Evolutionary conservation across 1,140 invertebrate species (phyloP).

Genomic region (Drosophila ambigua): DNA sequence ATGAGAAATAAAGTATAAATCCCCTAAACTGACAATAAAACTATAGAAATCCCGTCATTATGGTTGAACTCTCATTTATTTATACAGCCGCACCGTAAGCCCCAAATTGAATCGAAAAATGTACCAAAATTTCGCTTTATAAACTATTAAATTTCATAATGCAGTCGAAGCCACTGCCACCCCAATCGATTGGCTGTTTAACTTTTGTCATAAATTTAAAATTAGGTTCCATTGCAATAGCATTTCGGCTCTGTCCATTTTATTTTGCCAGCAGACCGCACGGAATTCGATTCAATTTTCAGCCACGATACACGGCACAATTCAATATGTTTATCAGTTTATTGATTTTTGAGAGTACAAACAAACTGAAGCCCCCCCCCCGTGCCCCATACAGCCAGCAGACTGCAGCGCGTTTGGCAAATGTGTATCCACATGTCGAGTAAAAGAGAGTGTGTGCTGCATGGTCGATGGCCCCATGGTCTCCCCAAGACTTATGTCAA

Average conservation of each 20-base stretch:
- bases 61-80: not conserved
- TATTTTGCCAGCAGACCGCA: conserved; percentile 23
- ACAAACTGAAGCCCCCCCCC: conserved; percentile 33
- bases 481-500: conserved; percentile 68
- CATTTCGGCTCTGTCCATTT: conserved; percentile 7
- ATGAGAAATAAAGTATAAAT: too few relatives aligned
- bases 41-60: not conserved
- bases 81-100: not conserved
- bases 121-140: conserved; percentile 2
- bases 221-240: conserved; percentile 32
- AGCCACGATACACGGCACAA: conserved; percentile 37
- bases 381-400: not conserved
- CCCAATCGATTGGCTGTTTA: conserved; percentile 14
- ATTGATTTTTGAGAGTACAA: conserved; percentile 66
- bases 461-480: conserved; percentile 6
- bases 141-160: too few relatives aligned
- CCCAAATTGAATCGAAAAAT: conserved; percentile 24
- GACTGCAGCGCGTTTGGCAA: conserved; percentile 39
- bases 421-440: conserved; percentile 54
- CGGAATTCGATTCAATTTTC: conserved; percentile 53
- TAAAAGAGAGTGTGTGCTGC: not conserved
- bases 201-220: conserved; percentile 50
- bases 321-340: conserved; percentile 78
- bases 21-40: not conserved
- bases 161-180: too few relatives aligned